Percentiles rank a stretch among this genome's conserved stretches.
These are phyloP conservation scores for Paramacrobiotus metropolitanus DNA, from an alignment of 1,140 invertebrate species.

Conservation along the genomic window DNA sequence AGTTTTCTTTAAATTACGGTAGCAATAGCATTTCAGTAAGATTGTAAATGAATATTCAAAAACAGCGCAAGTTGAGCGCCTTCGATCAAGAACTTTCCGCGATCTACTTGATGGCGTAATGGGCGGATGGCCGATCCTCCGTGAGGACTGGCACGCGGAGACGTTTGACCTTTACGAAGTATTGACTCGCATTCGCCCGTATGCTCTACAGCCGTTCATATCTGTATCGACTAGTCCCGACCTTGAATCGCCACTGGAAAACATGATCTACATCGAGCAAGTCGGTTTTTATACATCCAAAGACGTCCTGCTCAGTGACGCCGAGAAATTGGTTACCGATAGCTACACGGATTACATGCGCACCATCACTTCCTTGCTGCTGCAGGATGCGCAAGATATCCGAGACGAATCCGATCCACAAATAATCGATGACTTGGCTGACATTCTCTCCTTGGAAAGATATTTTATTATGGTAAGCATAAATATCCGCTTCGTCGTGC, in stretches of 20 bases:
- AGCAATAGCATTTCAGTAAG: no score
- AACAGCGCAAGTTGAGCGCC: constrained; percentile 18
- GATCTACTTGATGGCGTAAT: constrained; percentile 15
- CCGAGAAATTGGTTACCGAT: not conserved
- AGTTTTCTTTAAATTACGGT: no score
- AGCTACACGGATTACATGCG: not conserved
- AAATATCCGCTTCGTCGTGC: no score
- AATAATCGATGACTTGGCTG: no score
- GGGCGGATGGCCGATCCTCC: not conserved
- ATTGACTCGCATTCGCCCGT: not conserved
- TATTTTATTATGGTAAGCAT: no score
- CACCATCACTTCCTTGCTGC: not conserved
- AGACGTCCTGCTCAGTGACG: not conserved
- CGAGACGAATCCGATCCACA: no score
- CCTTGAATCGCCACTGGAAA: not conserved
- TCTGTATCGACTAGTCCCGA: not conserved
- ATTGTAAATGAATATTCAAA: no score
- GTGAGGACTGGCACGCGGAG: not conserved
- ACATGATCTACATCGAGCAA: not conserved
- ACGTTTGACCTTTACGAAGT: not conserved
- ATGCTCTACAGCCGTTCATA: not conserved
- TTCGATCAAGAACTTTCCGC: constrained; percentile 17
- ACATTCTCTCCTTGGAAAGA: no score
- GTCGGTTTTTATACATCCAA: not conserved
- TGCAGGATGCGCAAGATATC: not conserved